Base-by-base conservation (phyloP, 2,113 vertebrate species). In the Oncorhynchus masou region DNA sequence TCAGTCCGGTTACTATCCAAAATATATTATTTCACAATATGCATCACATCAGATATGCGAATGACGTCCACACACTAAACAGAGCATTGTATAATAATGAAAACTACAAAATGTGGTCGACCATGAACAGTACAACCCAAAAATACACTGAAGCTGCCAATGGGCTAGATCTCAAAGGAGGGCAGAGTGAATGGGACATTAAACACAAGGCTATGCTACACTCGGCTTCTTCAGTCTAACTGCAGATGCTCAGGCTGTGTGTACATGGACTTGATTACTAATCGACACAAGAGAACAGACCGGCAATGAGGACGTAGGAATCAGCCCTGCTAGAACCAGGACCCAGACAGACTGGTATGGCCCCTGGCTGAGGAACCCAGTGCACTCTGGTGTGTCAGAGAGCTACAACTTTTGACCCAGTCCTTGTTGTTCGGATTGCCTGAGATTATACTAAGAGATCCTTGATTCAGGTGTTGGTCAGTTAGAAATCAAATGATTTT, bases 201-300 rank as follows among this genome's bases (percentile, higher is more conserved):
- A 34, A 71, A 34, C 65, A 57, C 48, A 57, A 31, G 78, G 3
- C 39, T 31, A 65, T n/a, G 45, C 5, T 13, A 49, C 62, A 71
- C 51, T 68, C 20, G 20, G 74, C 39, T 66, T 71, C 77, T 81
- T 74, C 76, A 70, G 66, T 73, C 83, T 83, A 82, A 77, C 22
- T 24, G 3, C 22, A 22, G 76, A 15, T 4, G 54, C 6, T 57
- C 54, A 57, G 54, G 15, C 54, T 57, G 54, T 1, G 20, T 89
- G 62, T 67, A 79, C 64, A 86, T 82, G 79, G 83, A 68, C 76
- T 84, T 85, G 75, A 89, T 90, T 83, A 86, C 65, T 60, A 74
- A 74, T 59, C 82, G 70, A 81, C 74, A 81, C 73, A 86, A 90
- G 84, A 57, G 70, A 71, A 78, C 73, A 87, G 51, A 69, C 59